Evolutionary conservation across 2,113 vertebrate species (phyloP).

Genomic region (Triplophysa dalaica): DNA sequence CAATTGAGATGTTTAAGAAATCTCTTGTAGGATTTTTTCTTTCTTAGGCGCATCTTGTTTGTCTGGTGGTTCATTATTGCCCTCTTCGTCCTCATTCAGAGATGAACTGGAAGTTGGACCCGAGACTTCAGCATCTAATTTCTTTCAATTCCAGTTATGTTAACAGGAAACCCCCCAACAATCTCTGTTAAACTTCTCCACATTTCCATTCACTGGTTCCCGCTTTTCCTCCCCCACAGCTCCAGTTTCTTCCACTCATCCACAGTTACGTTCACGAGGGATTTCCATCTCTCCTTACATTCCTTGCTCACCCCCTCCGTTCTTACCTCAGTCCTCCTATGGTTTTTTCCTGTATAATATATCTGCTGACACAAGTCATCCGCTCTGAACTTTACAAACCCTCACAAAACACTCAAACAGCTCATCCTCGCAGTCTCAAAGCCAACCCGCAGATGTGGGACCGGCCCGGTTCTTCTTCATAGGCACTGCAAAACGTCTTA

Average conservation of each 20-base stretch:
- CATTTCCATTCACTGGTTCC: constrained; percentile 3
- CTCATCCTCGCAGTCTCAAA: neutral
- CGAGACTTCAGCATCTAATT: constrained; percentile 10
- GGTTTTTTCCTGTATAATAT: neutral
- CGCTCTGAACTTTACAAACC: neutral
- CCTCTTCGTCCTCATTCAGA: no score
- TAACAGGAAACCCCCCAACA: constrained; percentile 24
- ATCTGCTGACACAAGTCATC: constrained; percentile 1
- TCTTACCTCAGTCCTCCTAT: constrained; percentile 12
- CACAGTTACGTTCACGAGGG: neutral
- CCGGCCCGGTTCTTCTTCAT: no score
- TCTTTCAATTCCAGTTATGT: constrained; percentile 7
- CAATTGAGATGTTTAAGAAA: no score
- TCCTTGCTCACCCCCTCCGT: neutral
- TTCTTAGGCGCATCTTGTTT: no score
- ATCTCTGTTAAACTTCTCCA: constrained; percentile 13
- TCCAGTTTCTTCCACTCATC: constrained; percentile 6
- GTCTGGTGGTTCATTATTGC: neutral
- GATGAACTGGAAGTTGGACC: neutral
- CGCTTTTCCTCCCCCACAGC: neutral
- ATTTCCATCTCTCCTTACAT: constrained; percentile 13
- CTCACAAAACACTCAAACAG: neutral
- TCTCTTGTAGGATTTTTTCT: no score
- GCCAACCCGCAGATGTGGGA: neutral
- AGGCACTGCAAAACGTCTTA: no score